Conservation (phyloP, 2,797 vertebrate genomes). For the Onychomys torridus region DNA sequence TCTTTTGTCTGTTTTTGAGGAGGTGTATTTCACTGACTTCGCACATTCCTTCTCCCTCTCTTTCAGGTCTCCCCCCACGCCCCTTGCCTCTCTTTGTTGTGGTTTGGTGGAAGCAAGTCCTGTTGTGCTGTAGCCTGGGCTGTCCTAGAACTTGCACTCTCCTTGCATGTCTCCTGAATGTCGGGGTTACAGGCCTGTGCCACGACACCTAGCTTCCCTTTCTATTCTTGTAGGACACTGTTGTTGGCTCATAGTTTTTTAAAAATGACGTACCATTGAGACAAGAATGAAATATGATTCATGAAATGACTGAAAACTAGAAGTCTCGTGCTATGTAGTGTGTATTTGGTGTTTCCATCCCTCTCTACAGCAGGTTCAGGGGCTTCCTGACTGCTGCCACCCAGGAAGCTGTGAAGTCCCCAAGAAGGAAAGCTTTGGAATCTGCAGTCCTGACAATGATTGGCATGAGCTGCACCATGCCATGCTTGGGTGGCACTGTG, state of each 20-base stretch:
- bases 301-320: constrained; percentile 41
- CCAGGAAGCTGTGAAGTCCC: constrained; percentile 56
- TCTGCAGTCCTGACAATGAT: constrained; percentile 80
- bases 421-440: constrained; percentile 78
- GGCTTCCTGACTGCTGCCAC: background rate
- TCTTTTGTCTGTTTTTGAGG: background rate
- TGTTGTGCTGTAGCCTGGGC: background rate
- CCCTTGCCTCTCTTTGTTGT: background rate
- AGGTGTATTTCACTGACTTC: background rate
- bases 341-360: background rate
- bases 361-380: background rate
- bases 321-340: constrained; percentile 6
- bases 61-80: background rate
- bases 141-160: background rate
- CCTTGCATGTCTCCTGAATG: background rate
- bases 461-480: constrained; percentile 77
- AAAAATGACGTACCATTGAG: constrained; percentile 44
- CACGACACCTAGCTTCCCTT: background rate
- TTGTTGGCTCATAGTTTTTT: constrained; percentile 20
- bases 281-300: constrained; percentile 47
- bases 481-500: constrained; percentile 78
- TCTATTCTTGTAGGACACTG: constrained; percentile 14
- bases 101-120: background rate
- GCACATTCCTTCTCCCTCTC: background rate
- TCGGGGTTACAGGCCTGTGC: background rate